Conservation (phyloP, 2,888 invertebrate species). For the Limenitis camilla region DNA sequence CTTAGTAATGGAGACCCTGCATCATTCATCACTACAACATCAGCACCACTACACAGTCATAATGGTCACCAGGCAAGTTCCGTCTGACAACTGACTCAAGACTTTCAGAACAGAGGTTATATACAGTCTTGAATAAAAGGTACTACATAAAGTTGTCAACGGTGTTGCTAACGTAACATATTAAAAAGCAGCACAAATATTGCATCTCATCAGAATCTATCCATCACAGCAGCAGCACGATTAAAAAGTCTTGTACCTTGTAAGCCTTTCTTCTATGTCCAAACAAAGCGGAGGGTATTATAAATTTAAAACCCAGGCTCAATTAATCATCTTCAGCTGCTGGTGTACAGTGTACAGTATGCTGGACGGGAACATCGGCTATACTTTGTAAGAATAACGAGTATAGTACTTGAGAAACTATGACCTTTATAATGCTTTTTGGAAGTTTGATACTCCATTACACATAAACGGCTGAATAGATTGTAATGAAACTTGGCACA, state of each 20-base stretch:
- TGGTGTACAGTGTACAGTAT: conserved; percentile 9
- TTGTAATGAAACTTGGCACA: too few relatives aligned
- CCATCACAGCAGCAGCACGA: conserved; percentile 24
- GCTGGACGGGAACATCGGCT: conserved; percentile 20
- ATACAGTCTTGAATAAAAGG: too few relatives aligned
- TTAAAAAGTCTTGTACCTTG: conserved; percentile 26
- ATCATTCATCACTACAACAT: too few relatives aligned
- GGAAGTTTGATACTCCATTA: too few relatives aligned
- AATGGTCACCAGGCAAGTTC: too few relatives aligned
- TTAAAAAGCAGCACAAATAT: conserved; percentile 11
- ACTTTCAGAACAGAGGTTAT: too few relatives aligned
- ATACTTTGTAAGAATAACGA: conserved; percentile 8
- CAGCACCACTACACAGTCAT: too few relatives aligned
- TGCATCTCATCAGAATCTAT: conserved; percentile 16
- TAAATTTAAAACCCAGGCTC: conserved; percentile 28
- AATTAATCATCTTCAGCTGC: conserved; percentile 28
- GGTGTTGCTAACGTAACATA: not conserved
- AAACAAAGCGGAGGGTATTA: conserved; percentile 28
- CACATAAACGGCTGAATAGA: too few relatives aligned
- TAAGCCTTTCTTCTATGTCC: conserved; percentile 28
- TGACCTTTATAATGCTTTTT: not conserved
- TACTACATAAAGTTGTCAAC: too few relatives aligned
- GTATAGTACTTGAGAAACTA: conserved; percentile 2
- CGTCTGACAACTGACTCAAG: too few relatives aligned
- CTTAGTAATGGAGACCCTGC: too few relatives aligned